phyloP scores from a whole-genome alignment of 1,140 invertebrate species.

The Zaprionus inermis region DNA sequence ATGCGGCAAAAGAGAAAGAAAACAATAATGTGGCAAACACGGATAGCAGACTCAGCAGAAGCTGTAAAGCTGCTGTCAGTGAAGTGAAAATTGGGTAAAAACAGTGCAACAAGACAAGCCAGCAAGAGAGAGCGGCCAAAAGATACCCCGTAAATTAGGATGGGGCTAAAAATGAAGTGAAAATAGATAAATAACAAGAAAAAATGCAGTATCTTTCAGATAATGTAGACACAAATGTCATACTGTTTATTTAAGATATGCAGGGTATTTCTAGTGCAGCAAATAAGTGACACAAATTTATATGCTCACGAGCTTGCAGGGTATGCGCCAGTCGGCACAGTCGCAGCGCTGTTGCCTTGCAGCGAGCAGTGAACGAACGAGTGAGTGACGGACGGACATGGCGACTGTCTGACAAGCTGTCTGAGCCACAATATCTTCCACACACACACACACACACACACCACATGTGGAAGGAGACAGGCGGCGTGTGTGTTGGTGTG shows the following conservation, averaged over 20 bases:
- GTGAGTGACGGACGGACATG: constrained; percentile 17
- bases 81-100: constrained; percentile 3
- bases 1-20: background rate
- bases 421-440: constrained; percentile 21
- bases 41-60: background rate
- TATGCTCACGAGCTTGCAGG: background rate
- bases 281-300: background rate
- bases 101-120: background rate
- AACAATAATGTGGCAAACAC: background rate
- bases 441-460: constrained; percentile 8
- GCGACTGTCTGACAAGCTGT: constrained; percentile 41
- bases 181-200: background rate
- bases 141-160: background rate
- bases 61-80: constrained; percentile 3
- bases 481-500: constrained; percentile 11
- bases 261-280: background rate
- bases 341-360: background rate
- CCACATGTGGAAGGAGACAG: background rate
- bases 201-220: background rate
- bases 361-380: constrained; percentile 11
- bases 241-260: too few relatives aligned
- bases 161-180: too few relatives aligned
- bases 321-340: background rate
- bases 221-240: background rate
- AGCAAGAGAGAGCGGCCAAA: background rate